These are phyloP conservation scores for Myotis planiceps DNA, from an alignment of 2,797 vertebrate genomes.

Conservation along the genomic window DNA sequence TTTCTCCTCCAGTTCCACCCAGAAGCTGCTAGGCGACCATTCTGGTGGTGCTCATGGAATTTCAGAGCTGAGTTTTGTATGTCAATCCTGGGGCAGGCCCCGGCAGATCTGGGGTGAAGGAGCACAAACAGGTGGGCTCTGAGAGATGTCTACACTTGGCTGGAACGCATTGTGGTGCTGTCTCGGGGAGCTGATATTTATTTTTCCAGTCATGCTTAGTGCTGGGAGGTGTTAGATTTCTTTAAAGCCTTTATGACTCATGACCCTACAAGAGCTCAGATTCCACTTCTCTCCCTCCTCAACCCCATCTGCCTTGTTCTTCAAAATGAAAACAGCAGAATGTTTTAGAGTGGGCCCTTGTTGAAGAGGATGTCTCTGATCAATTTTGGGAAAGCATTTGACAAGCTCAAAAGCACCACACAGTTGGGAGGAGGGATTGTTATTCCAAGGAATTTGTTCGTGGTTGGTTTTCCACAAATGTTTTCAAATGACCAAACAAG, in stretches of 20 bases:
- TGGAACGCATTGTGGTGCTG: background rate
- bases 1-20: background rate
- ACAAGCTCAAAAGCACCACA: background rate
- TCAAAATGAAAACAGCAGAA: background rate
- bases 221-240: conserved; percentile 45
- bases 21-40: background rate
- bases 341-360: background rate
- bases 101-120: background rate
- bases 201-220: conserved; percentile 23
- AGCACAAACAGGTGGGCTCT: conserved; percentile 4
- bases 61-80: background rate
- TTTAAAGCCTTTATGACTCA: conserved; percentile 32
- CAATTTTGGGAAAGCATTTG: background rate
- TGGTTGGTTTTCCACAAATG: background rate
- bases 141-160: background rate
- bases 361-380: background rate
- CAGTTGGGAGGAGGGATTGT: background rate
- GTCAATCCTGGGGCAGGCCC: background rate
- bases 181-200: background rate
- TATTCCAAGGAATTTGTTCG: background rate
- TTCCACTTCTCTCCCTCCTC: conserved; percentile 4
- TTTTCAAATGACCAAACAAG: background rate
- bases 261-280: conserved; percentile 14
- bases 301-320: background rate
- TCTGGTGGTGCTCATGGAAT: background rate